Evolutionary conservation across 2,888 invertebrate species (phyloP), one percentile per base, ranked within the genome.

Genomic region (Eilema sororculum): DNA sequence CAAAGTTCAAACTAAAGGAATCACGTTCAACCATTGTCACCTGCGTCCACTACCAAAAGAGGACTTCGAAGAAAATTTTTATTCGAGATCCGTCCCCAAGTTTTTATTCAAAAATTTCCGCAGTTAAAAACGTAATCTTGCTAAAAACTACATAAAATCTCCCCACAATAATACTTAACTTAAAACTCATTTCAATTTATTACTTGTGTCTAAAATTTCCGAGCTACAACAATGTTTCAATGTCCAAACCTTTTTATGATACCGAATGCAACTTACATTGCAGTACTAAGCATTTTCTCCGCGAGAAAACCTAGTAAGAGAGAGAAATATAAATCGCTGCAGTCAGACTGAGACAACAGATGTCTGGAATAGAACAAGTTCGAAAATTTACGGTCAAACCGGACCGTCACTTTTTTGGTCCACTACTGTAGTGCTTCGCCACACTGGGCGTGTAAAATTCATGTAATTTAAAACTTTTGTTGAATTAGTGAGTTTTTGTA

Each of bases 331-430:
- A 83, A 83, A 81, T 83, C 73, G 78, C 71, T 28, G 69, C 69
- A 62, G 75, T 77, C 63, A 77, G 82, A 86, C 74, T 66, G 86
- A 84, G 90, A 89, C 80, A 82, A 75, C 84, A 83, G 79, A 83
- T 86, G 84, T 88, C 84, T 80, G 81, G 82, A 79, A 87, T 86
- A 85, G 86, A 83, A 84, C 79, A 89, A 90, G 84, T 90, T 89
- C 74, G 73, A 71, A 83, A 85, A 89, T 88, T 89, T 87, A 87
- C 84, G 84, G 75, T 74, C 75, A 65, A 77, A 81, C 82, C 81
- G 85, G 73, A 78, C 80, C 84, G 86, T 85, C 86, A 84, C 81
- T 87, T 86, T 86, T 86, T 86, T 84, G 85, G 82, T 81, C 75
- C 79, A 81, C 84, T 84, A 84, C 73, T 80, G 79, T 82, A 80